Base-by-base conservation (phyloP, 2,797 vertebrate genomes). In the Sebastes aleutianus region DNA sequence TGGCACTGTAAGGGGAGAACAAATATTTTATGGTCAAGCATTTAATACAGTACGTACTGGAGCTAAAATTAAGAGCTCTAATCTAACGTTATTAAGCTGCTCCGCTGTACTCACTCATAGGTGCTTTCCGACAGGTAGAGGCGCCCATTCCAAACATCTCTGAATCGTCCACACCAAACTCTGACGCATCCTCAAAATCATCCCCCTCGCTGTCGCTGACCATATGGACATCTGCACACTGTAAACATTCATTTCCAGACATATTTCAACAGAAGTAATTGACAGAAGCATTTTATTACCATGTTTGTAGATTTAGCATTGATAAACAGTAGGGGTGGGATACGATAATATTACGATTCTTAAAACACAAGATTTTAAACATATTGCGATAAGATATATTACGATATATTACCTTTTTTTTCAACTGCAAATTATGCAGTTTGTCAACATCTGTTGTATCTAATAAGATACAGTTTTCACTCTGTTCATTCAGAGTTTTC, bases 151-250 rank as follows among this genome's bases (percentile, higher is more conserved):
- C 97, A 89, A 99, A 99, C 96, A 99, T 98, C 94, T 99, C 99
- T 76, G 97, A 97, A 91, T 99, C 99, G 57, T 99, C 99, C 79
- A 99, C 98, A 74, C 98, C 98, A 90, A 99, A 99, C 92, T 99
- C 99, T 62, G 99, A 97, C 53, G 98, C 97, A 84, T 99, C 98
- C 91, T 99, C 99, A 89, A 98, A 99, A 91, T 99, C 99, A 87
- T 99, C 99, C 31, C 97, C 98, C 80, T 99, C 99, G 13, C 98
- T 99, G 90, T 99, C 98, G 76, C 99, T 99, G 91, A 99, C 97
- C 99, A 99, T 99, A 92, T 99, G 98, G 91, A 99, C 97, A 92
- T 99, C 99, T 88, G 97, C 97, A 93, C 97, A 97, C 90, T 99
- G 96, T 76, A 80, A 75, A 85, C 6, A 54, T 47, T 68, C 4